Base-by-base conservation (phyloP, 2,888 invertebrate species). In the Habroteleia sp. region DNA sequence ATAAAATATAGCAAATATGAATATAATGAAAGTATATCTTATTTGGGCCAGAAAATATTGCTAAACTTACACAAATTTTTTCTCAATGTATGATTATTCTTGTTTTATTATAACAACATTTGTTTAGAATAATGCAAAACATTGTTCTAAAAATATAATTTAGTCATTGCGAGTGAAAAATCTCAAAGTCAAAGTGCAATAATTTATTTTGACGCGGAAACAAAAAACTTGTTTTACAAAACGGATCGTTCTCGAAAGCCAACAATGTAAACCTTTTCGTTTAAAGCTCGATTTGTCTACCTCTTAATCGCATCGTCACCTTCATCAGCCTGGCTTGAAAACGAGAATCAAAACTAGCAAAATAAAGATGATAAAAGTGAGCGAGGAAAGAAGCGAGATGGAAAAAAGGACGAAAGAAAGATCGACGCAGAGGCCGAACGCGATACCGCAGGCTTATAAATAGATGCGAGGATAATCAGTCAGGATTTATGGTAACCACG, bases 401-500 rank as follows among this genome's bases (percentile, higher is more conserved):
- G 11, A 25, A 37, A 46, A 56, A 46, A 25, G 23, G n/a, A 41
- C 13, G 56, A 41, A 58, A 33, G 25, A 56, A 23, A 48, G 50
- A 50, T 52, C 62, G 75, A 54, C 37, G 50, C 50, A 66, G 71
- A 66, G 72, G 81, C 78, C 54, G 78, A 79, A 74, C 76, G 76
- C 63, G 68, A 76, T 39, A 66, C 65, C 58, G 50, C 58, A 44
- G 66, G 79, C 84, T 87, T 87, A 88, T 87, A 88, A 88, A 88
- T 88, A 88, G 87, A 87, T 83, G 82, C 85, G 82, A 81, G 87
- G 87, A 87, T 88, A 88, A 88, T 88, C 88, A 87, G 87, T 85
- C 84, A 85, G 87, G 87, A 88, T 88, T 88, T 88, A 88, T 88
- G 87, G 87, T 88, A 87, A 88, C 88, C 86, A 87, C 84, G 88